Conservation (phyloP, 2,113 vertebrate species). For the Alectura lathami region DNA sequence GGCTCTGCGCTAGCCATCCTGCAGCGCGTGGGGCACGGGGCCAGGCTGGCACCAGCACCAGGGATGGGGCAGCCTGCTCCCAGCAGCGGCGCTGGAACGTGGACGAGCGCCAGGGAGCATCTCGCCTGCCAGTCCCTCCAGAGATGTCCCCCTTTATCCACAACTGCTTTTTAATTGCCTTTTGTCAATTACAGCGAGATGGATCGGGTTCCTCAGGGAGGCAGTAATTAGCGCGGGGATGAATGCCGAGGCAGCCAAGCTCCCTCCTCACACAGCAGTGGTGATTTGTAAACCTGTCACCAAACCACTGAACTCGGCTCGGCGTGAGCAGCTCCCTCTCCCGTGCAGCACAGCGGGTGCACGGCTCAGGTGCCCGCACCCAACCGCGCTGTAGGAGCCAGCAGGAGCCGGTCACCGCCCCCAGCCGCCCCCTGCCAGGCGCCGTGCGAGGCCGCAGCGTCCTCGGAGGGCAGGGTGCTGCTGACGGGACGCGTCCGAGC, state of each 20-base stretch:
- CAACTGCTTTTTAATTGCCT: conserved; percentile 67
- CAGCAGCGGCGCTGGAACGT: rapidly evolving
- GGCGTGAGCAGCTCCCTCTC: background rate
- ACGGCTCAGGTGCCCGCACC: rapidly evolving
- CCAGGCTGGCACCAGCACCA: too few species aligned
- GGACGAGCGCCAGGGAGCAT: background rate
- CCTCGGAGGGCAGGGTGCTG: too few species aligned
- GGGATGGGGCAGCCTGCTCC: rapidly evolving
- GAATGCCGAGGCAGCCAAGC: conserved; percentile 48
- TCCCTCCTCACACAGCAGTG: conserved; percentile 10
- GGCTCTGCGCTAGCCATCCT: rapidly evolving
- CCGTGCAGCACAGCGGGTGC: background rate
- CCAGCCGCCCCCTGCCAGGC: too few species aligned
- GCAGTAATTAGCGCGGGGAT: conserved; percentile 50
- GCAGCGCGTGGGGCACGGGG: background rate
- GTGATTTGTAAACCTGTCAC: conserved; percentile 70
- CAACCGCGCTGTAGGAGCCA: too few species aligned
- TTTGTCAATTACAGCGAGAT: conserved; percentile 65
- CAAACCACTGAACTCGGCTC: background rate
- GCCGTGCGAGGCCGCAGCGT: too few species aligned
- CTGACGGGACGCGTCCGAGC: too few species aligned
- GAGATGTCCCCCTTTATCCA: conserved; percentile 59
- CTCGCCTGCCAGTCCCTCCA: background rate
- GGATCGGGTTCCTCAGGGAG: conserved; percentile 55
- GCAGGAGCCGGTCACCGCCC: too few species aligned